These are phyloP conservation scores for Epistrophe grossulariae DNA, from an alignment of 2,888 invertebrate species.

Conservation along the genomic window DNA sequence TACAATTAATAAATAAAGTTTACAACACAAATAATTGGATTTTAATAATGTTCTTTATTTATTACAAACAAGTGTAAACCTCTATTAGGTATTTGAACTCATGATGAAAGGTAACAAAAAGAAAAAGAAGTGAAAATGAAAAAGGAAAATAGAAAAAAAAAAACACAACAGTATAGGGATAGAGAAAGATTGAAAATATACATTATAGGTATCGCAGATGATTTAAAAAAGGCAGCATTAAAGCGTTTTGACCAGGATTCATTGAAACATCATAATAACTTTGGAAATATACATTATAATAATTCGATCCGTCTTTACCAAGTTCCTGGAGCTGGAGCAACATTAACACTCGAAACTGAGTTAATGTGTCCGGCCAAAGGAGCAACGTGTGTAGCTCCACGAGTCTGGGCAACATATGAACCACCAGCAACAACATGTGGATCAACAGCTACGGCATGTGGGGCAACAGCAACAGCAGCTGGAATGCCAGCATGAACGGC, in stretches of 20 bases:
- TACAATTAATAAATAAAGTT: not conserved
- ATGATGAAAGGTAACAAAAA: not conserved
- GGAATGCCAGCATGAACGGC: slow-evolving; percentile 62
- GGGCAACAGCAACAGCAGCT: slow-evolving; percentile 56
- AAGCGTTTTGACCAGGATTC: slow-evolving; percentile 16
- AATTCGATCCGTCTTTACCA: slow-evolving; percentile 38
- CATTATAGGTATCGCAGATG: slow-evolving; percentile 24
- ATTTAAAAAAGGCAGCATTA: slow-evolving; percentile 8
- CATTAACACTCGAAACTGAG: slow-evolving; percentile 82
- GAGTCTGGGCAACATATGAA: slow-evolving; percentile 83
- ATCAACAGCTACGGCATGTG: slow-evolving; percentile 62
- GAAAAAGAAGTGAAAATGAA: not conserved
- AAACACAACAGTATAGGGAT: not conserved
- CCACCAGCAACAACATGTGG: slow-evolving; percentile 77
- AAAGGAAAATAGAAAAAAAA: not conserved
- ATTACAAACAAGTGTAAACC: not conserved
- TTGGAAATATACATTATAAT: not conserved
- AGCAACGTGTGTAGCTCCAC: slow-evolving; percentile 83
- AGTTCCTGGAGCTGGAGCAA: slow-evolving; percentile 83
- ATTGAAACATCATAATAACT: not conserved
- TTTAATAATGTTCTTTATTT: slow-evolving; percentile 17
- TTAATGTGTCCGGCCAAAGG: slow-evolving; percentile 82
- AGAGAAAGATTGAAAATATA: not conserved
- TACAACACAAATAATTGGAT: not conserved
- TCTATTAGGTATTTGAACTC: slow-evolving; percentile 18